A percentile compares a stretch with the other conserved stretches of the same genome.
These are phyloP conservation scores for Sebastolobus alascanus DNA, from an alignment of 2,797 vertebrate species.

Conservation along the genomic window DNA sequence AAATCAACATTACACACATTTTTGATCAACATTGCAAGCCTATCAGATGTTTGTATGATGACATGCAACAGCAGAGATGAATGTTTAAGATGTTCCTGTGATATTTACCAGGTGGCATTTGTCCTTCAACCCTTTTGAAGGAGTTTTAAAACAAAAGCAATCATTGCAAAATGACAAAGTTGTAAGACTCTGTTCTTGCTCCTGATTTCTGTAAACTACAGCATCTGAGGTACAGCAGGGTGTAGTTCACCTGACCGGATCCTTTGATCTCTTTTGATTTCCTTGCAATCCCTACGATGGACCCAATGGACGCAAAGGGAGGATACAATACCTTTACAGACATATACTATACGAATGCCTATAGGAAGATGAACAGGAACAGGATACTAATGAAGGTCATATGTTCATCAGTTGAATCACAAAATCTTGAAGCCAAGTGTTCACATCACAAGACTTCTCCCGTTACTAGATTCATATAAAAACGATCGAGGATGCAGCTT, in stretches of 20 bases:
- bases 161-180: not conserved
- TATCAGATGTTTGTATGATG: not conserved
- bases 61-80: not conserved
- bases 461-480: not conserved
- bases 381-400: not conserved
- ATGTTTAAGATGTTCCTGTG: not conserved
- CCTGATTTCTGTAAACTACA: not conserved
- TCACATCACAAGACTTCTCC: not conserved
- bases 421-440: not conserved
- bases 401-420: not conserved
- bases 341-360: not conserved
- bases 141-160: not conserved
- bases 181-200: not conserved
- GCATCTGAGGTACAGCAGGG: not conserved
- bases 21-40: not conserved
- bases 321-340: not conserved
- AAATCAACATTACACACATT: not conserved
- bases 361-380: not conserved
- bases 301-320: not conserved
- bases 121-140: not conserved
- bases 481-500: not conserved
- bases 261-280: constrained; percentile 33
- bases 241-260: constrained; percentile 16
- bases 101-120: not conserved
- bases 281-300: not conserved